These are phyloP conservation scores for Anseranas semipalmata DNA, from an alignment of 2,113 vertebrate genomes.

Conservation along the genomic window DNA sequence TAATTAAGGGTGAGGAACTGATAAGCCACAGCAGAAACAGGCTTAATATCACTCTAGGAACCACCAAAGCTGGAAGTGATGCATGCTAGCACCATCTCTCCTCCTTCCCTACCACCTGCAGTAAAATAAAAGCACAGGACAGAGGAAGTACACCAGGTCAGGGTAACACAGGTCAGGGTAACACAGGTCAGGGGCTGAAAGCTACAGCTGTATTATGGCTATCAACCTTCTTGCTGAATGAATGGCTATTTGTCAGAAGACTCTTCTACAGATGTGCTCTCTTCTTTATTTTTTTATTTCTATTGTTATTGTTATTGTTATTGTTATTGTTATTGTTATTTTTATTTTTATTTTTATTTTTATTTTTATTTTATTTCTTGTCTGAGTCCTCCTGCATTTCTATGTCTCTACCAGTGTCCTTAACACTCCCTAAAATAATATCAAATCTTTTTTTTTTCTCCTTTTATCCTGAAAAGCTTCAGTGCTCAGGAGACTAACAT, in stretches of 20 bases:
- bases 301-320: too few relatives aligned
- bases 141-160: not conserved
- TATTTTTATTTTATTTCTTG: not conserved
- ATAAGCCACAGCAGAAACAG: not conserved
- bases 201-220: not conserved
- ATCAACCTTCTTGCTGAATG: not conserved
- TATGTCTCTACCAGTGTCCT: not conserved
- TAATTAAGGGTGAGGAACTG: not conserved
- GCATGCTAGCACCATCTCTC: fast-evolving
- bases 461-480: not conserved
- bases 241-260: not conserved
- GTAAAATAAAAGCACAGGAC: not conserved
- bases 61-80: not conserved
- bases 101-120: not conserved
- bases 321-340: too few relatives aligned
- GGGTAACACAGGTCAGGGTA: not conserved
- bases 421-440: not conserved
- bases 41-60: not conserved
- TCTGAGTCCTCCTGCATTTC: not conserved
- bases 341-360: not conserved
- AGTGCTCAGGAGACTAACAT: not conserved
- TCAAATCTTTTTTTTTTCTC: not conserved
- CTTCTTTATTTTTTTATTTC: not conserved
- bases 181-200: not conserved
- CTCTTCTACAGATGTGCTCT: not conserved